Percentiles rank a stretch among this genome's conserved stretches.
phyloP scores from a whole-genome alignment of 2,797 vertebrate species.

The Periparus ater region DNA sequence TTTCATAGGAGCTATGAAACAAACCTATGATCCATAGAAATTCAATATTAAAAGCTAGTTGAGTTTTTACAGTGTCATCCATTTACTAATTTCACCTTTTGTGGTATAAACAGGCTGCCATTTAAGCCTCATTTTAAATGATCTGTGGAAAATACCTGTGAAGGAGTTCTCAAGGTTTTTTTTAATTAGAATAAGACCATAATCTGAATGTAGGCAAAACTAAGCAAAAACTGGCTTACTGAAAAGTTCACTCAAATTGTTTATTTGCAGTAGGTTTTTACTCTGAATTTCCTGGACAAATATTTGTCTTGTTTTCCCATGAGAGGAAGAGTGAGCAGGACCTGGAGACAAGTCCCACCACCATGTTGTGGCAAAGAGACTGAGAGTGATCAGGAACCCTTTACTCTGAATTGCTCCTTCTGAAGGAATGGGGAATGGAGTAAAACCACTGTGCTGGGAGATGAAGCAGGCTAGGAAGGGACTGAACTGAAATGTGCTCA shows the following conservation, averaged over 20 bases:
- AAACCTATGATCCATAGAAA: neutral
- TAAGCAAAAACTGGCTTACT: neutral
- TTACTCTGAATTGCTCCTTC: neutral
- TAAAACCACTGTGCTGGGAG: neutral
- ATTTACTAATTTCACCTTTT: neutral
- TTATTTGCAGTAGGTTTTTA: neutral
- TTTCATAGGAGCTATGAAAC: neutral
- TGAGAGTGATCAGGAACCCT: neutral
- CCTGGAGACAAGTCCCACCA: neutral
- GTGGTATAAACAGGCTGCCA: neutral
- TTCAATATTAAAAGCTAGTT: neutral
- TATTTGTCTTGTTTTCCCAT: neutral
- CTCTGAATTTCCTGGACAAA: neutral
- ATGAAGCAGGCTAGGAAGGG: neutral
- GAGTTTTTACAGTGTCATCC: neutral
- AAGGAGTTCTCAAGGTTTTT: neutral
- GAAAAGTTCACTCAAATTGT: neutral
- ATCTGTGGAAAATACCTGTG: neutral
- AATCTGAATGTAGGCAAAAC: neutral
- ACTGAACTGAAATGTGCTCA: accelerated
- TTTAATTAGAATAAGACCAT: neutral
- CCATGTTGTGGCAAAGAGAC: neutral
- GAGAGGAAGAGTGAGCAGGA: neutral
- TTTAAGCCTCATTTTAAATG: slow-evolving; percentile 19
- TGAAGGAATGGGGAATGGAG: neutral